Evolutionary conservation across 2,888 invertebrate genomes (phyloP).

Genomic region (Cistogaster globosa): DNA sequence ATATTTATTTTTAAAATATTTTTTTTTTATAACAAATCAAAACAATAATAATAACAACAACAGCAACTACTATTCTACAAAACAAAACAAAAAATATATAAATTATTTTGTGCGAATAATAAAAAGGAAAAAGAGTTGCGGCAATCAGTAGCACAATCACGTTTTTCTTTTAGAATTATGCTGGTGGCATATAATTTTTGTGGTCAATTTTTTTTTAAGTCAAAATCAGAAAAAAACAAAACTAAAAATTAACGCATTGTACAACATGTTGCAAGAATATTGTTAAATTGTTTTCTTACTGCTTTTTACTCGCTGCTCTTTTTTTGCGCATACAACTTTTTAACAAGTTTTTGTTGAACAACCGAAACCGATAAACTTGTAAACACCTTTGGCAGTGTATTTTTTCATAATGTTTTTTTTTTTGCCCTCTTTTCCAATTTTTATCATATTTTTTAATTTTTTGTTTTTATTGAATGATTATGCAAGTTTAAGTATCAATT

Average conservation of each 20-base stretch:
- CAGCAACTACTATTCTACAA: slow-evolving; percentile 2
- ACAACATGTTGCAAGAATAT: slow-evolving; percentile 70
- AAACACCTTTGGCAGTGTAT: slow-evolving; percentile 66
- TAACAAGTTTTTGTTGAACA: slow-evolving; percentile 69
- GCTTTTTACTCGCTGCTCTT: slow-evolving; percentile 12
- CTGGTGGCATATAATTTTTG: slow-evolving; percentile 70
- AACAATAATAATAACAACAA: slow-evolving; percentile 33
- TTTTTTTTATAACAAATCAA: slow-evolving; percentile 39
- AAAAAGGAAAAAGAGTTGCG: slow-evolving; percentile 24
- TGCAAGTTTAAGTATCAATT: slow-evolving; percentile 63
- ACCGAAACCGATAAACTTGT: slow-evolving; percentile 71
- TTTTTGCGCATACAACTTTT: slow-evolving; percentile 61
- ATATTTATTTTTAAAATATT: slow-evolving; percentile 32
- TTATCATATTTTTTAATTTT: slow-evolving; percentile 48
- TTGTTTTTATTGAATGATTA: slow-evolving; percentile 51
- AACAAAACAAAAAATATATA: slow-evolving; percentile 11
- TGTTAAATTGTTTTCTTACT: slow-evolving; percentile 62
- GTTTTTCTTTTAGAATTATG: slow-evolving; percentile 69
- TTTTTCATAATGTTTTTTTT: slow-evolving; percentile 33
- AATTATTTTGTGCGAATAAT: not conserved
- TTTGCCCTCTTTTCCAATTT: slow-evolving; percentile 44
- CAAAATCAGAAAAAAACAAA: slow-evolving; percentile 33
- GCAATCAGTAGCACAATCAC: slow-evolving; percentile 72
- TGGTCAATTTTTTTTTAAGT: slow-evolving; percentile 30
- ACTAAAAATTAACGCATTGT: slow-evolving; percentile 68